Evolutionary conservation across 2,797 vertebrate species (phyloP), one percentile per base, ranked within the genome.

Genomic region (Lateolabrax maculatus): DNA sequence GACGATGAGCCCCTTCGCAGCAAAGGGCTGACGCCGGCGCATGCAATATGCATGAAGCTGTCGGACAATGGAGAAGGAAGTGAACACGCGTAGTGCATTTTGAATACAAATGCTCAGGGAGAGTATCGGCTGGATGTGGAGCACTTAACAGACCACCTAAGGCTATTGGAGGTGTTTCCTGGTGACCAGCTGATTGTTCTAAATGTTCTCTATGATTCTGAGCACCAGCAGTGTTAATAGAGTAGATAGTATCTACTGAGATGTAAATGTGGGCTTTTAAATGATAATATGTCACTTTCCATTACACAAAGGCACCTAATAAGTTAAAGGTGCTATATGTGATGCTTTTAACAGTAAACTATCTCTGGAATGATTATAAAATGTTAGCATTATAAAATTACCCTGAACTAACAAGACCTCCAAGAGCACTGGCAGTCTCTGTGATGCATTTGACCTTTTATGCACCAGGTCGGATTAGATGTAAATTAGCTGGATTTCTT

Each of bases 41-140:
- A 93, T 95, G 83, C 70, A 92, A 89, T 87, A 93, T 93, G 84
- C 86, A 93, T 91, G 88, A 91, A 74, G 71, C 80, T 82, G 72
- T 83, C 21, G 63, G 84, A 86, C 85, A 86, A 55, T 46, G 52
- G 62, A 75, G 55, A 64, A 76, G 63, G 81, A 72, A 57, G 71
- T 51, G 75, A 81, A 55, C 57, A 9, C 48, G 2, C 11, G 31
- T 6, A 31, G 67, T 36, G 72, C 87, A 27, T 74, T 80, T 80
- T 73, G 85, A 91, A 92, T 93, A 91, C 82, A 90, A 84, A 93
- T 84, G 76, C 71, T 69, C 11, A 27, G 21, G 56, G 66, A 70
- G 71, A 44, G 71, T 43, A 57, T 43, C 6, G 19, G 46, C 37
- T 58, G 56, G 31, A 81, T 77, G 51, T 6, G 60, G 68, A 83